Evolutionary conservation across 2,888 invertebrate genomes (phyloP), one percentile per base, ranked within the genome.

Genomic region (Charanyca ferruginea): DNA sequence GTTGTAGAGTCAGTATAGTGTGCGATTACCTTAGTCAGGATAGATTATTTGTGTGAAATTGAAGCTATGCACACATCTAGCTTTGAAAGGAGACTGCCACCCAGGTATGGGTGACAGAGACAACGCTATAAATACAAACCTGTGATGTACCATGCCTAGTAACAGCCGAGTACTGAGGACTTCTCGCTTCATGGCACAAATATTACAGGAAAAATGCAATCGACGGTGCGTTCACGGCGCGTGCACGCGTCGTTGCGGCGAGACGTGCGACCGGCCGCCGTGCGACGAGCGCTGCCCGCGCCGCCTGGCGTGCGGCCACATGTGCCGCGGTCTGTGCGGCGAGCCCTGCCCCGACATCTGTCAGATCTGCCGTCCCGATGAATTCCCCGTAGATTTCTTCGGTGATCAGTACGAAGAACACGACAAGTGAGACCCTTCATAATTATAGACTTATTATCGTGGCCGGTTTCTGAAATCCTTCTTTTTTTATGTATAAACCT

Each of bases 301-400:
- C 64, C 22, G 22, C 22, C 89, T 94, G 72, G 55, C 79, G 42
- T 97, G 97, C 90, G 92, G 93, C 0, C 97, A 97, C 90, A 84
- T 85, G n/a, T 97, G 97, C 90, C 94, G 97, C 84, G 97, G 97
- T 16, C 95, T 97, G 57, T 98, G 97, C 91, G 97, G 97, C n/a
- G 97, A 98, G 88, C 94, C 94, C 13, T 97, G 97, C 87, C 97
- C 97, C 18, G 88, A 88, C 38, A 81, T 96, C 58, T 97, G 97
- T 90, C 89, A 93, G 28, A 53, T 85, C 18, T 97, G 97, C 90
- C 81, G 96, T 68, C 91, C 93, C n/a, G 95, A 95, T 9, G 80
- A 90, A 69, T 93, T 96, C 84, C 94, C 94, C 42, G 87, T 80
- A 0, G 93, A 90, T 82, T 91, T 94, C 83, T 82, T 91, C 45